Conservation (phyloP, 2,113 vertebrate species). For the Anas platyrhynchos region DNA sequence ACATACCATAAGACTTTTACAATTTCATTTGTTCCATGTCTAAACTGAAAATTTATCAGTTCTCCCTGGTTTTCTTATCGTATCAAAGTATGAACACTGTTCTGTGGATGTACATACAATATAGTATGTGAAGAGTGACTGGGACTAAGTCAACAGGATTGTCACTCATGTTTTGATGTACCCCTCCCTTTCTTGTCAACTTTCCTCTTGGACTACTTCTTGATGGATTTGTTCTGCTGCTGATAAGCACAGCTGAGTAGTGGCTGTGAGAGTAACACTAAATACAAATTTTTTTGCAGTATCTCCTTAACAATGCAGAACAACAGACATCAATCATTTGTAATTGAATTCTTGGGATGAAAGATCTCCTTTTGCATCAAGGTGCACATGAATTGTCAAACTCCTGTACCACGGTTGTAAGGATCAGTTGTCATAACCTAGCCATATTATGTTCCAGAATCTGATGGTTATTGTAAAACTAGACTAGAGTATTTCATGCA, state of each 20-base stretch:
- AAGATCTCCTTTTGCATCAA: not conserved
- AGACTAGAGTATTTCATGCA: not conserved
- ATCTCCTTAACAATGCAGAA: not conserved
- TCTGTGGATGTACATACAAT: not conserved
- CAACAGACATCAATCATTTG: not conserved
- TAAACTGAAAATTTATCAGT: not conserved
- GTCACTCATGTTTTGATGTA: conserved; percentile 26
- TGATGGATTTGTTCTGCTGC: not conserved
- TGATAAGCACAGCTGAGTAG: not conserved
- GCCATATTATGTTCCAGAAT: not conserved
- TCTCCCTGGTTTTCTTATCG: not conserved
- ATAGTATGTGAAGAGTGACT: not conserved
- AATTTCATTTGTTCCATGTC: not conserved
- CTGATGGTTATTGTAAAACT: not conserved
- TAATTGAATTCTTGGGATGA: not conserved
- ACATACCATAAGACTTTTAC: not conserved
- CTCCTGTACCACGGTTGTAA: not conserved
- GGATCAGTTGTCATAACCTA: not conserved
- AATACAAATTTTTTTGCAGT: not conserved
- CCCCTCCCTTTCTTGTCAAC: not conserved
- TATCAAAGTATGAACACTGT: not conserved
- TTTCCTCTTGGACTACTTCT: not conserved
- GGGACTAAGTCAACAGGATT: not conserved
- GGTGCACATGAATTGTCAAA: not conserved
- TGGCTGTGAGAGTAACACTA: not conserved